These are phyloP conservation scores for Acipenser transmontanus DNA, from an alignment of 2,797 vertebrate genomes.

Conservation along the genomic window DNA sequence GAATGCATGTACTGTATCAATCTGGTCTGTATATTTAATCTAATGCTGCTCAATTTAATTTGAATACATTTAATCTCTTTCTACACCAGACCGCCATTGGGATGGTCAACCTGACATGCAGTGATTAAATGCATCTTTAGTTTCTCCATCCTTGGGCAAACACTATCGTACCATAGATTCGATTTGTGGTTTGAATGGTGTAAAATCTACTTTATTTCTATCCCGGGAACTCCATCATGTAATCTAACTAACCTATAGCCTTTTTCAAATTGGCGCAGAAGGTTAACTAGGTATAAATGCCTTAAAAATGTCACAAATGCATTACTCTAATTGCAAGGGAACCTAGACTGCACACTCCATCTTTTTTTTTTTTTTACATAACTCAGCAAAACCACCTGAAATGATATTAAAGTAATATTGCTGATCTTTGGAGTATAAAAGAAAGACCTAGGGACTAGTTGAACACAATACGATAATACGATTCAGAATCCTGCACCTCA, in stretches of 20 bases:
- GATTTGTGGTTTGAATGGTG: neutral
- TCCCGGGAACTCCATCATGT: neutral
- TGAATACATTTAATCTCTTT: conserved; percentile 4
- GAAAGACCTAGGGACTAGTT: neutral
- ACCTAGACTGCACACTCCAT: too few species aligned
- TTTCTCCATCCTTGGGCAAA: neutral
- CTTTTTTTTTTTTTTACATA: too few species aligned
- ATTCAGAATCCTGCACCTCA: too few species aligned
- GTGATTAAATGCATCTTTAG: conserved; percentile 6
- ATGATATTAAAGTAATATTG: neutral
- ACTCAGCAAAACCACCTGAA: neutral
- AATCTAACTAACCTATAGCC: neutral
- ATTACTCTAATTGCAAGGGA: too few species aligned
- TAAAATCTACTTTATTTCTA: neutral
- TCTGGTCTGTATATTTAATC: neutral
- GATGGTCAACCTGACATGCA: neutral
- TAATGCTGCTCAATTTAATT: conserved; percentile 11
- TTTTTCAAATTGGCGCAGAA: neutral
- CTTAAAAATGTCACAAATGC: too few species aligned
- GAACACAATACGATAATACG: too few species aligned
- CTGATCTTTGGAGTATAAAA: neutral
- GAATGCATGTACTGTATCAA: neutral
- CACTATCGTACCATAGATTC: neutral
- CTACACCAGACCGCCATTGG: conserved; percentile 1
- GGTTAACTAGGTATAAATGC: too few species aligned